These are phyloP conservation scores for Neodiprion lecontei DNA, from an alignment of 1,140 invertebrate species.

Conservation along the genomic window DNA sequence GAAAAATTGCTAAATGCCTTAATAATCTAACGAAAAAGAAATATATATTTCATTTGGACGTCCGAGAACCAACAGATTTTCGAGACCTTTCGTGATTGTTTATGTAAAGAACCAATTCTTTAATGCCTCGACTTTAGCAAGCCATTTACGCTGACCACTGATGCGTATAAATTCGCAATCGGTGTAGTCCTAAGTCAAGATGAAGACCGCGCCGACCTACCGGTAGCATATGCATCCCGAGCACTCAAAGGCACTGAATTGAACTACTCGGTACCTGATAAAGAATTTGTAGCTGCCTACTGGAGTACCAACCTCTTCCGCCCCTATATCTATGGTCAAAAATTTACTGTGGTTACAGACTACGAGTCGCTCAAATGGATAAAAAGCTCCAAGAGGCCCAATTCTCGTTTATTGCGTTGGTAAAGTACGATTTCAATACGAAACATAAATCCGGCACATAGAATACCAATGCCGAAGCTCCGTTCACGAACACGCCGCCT, in stretches of 20 bases:
- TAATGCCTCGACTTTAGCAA: constrained; percentile 49
- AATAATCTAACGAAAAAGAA: constrained; percentile 46
- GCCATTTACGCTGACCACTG: constrained; percentile 45
- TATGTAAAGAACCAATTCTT: constrained; percentile 34
- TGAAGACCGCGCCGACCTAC: constrained; percentile 33
- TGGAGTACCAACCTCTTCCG: constrained; percentile 55
- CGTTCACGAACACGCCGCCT: background rate
- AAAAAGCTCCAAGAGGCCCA: constrained; percentile 49
- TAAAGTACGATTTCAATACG: constrained; percentile 44
- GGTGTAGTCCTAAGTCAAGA: constrained; percentile 45
- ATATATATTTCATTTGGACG: constrained; percentile 35
- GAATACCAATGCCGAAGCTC: constrained; percentile 25
- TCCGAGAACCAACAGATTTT: constrained; percentile 31
- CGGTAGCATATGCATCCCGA: constrained; percentile 39
- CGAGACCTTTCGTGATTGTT: constrained; percentile 25
- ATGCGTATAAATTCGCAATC: constrained; percentile 45
- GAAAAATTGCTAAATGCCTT: constrained; percentile 44
- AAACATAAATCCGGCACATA: constrained; percentile 22
- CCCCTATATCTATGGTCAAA: constrained; percentile 45
- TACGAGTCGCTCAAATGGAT: constrained; percentile 55
- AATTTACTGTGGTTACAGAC: constrained; percentile 25
- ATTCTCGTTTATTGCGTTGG: constrained; percentile 50
- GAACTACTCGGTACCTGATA: constrained; percentile 42
- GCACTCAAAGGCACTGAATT: constrained; percentile 38
- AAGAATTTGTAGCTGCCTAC: constrained; percentile 48